Conservation (phyloP, 2,888 invertebrate genomes). For the Phalera bucephala region DNA sequence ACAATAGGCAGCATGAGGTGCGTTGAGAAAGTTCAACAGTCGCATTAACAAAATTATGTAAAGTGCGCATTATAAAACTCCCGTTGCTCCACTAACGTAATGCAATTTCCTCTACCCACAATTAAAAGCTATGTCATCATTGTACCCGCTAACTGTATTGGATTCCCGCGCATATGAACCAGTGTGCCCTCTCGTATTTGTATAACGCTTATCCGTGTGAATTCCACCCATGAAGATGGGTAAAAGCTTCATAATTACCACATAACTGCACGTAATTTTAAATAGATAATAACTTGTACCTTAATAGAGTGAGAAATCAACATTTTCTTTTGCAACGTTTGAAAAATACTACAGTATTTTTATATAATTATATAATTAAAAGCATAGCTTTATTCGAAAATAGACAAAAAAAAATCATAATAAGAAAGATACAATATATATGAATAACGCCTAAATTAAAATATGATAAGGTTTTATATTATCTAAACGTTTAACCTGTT, state of each 20-base stretch:
- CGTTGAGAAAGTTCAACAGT: background rate
- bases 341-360: too few relatives aligned
- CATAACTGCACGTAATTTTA: constrained; percentile 27
- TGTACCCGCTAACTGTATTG: constrained; percentile 45
- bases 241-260: constrained; percentile 32
- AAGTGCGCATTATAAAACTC: constrained; percentile 14
- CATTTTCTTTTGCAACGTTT: too few relatives aligned
- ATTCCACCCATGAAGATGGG: constrained; percentile 35
- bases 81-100: constrained; percentile 32
- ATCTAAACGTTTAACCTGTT: too few relatives aligned
- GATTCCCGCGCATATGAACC: constrained; percentile 52
- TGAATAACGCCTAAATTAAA: too few relatives aligned
- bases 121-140: constrained; percentile 42
- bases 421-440: too few relatives aligned
- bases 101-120: constrained; percentile 35
- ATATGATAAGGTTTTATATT: too few relatives aligned
- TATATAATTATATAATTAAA: too few relatives aligned
- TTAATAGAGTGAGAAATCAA: too few relatives aligned
- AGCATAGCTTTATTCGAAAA: too few relatives aligned
- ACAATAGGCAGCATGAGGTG: background rate
- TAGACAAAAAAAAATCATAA: too few relatives aligned
- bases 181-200: constrained; percentile 32
- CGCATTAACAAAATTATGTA: constrained; percentile 1
- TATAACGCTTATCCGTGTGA: constrained; percentile 54
- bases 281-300: too few relatives aligned